Base-by-base conservation (phyloP, 1,140 invertebrate species). In the Piezodorus guildinii region DNA sequence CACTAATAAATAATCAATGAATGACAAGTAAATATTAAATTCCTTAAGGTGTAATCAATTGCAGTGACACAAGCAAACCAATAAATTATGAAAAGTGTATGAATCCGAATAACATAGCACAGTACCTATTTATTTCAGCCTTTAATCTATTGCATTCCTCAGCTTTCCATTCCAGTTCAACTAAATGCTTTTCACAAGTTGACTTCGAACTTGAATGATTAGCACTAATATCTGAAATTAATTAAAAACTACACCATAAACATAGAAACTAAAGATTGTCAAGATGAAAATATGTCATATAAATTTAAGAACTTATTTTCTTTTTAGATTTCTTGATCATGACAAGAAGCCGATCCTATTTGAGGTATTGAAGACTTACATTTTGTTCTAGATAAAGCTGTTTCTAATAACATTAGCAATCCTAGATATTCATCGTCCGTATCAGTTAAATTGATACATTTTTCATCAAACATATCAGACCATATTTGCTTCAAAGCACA, bases 361-460 rank as follows among this genome's bases (percentile, higher is more conserved):
- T 30, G 5, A 17, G 16, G 2, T 14, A 3, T 49, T 49, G 6
- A 19, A 19, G 6, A 49, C 46, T 23, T 56, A 56, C 52, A 16
- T 23, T 56, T 56, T 23, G 19, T 25, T 23, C 9, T 56, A 23
- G 19, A 15, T 25, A 56, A 23, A 21, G 52, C 17, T 15, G 52
- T 56, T 56, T 56, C 52, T 56, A 56, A 25, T 25, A 56, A 25
- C 52, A 56, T 56, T 25, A 56, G 5, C 23, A 56, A 15, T 23
- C 52, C 52, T 6, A 21, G 6, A 25, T 10, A 56, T 6, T 56
- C 21, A 21, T 56, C 52, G 10, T 49, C 21, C 21, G 46, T 5
- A 49, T 49, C 34, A 1, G 34, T 39, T 39, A 39, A 39, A 10
- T 12, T 1, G 6, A 10, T 10, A 39, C 6, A 39, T 4, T 39